Conservation (phyloP, 2,797 vertebrate species). For the Alcedo quadribrachys region DNA sequence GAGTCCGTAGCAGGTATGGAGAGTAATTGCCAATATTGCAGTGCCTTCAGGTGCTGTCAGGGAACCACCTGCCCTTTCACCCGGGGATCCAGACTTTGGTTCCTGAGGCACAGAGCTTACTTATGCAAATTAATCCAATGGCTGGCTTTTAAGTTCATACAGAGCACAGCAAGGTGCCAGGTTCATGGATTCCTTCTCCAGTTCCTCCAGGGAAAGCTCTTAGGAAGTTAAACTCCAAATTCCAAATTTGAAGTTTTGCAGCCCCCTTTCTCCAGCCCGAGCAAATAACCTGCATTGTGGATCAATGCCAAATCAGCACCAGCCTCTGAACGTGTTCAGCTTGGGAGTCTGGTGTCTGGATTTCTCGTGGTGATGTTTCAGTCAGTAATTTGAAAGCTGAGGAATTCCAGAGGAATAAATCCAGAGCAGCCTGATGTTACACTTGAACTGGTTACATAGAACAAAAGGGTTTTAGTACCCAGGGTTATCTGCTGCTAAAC, state of each 20-base stretch:
- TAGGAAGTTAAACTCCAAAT: background rate
- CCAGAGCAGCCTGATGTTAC: background rate
- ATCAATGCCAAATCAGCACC: background rate
- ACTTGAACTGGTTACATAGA: rapidly evolving
- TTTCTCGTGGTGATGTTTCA: background rate
- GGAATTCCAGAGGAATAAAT: background rate
- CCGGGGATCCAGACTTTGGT: background rate
- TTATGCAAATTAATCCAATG: background rate
- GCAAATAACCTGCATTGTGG: background rate
- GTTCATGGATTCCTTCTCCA: rapidly evolving
- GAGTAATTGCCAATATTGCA: background rate
- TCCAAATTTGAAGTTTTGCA: background rate
- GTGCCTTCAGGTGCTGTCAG: background rate
- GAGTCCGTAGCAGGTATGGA: background rate
- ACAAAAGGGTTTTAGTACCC: background rate
- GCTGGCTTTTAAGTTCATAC: background rate
- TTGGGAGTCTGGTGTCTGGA: background rate
- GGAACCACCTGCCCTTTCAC: background rate
- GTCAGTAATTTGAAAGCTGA: background rate
- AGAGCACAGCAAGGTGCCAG: background rate
- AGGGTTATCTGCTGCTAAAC: background rate
- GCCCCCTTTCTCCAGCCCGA: background rate
- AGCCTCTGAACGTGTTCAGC: background rate
- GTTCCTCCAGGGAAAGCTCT: background rate
- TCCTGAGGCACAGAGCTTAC: background rate